Base-by-base conservation (phyloP, 2,888 invertebrate species). In the Lasioglossum calceatum region DNA sequence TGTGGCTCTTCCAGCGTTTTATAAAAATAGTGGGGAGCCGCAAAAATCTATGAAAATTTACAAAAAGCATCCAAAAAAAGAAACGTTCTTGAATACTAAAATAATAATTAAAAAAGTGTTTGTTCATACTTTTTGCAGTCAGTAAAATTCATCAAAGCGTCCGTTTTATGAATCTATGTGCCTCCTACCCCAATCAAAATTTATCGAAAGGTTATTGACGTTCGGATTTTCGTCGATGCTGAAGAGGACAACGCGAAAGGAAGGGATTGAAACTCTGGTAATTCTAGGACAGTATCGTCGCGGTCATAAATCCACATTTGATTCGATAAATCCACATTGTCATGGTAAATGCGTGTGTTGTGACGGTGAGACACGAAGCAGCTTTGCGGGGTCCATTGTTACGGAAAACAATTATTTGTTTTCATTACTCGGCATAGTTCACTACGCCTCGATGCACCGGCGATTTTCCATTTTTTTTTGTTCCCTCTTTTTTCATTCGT, bases 341-440 rank as follows among this genome's bases (percentile, higher is more conserved):
- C 67, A 70, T 42, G 77, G 79, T 79, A 86, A 84, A 82, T 77
- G 81, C 64, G 50, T 75, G 50, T 27, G 73, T 79, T 67, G 73
- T 70, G 70, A 64, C 72, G 76, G 71, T 81, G 70, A 80, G 77
- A 81, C 77, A 80, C 74, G 81, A 77, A 82, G 82, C 89, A 86
- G 86, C 81, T 89, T 91, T 82, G 79, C 64, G 77, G 36, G 36
- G 79, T 44, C 82, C 82, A 91, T 77, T 81, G 84, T 89, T 85
- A 78, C 85, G 88, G 82, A 91, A 91, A 91, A 86, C 89, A 86
- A 91, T 91, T 88, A 89, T 90, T 91, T 88, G 88, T 88, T 91
- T 91, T 88, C 84, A 39, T 77, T 81, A 73, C 54, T 81, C 54
- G 79, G 74, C 79, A 74, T 89, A 88, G 87, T 87, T 90, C 87